Conservation (phyloP, 2,113 vertebrate genomes). For the Microcebus tavaratra region DNA sequence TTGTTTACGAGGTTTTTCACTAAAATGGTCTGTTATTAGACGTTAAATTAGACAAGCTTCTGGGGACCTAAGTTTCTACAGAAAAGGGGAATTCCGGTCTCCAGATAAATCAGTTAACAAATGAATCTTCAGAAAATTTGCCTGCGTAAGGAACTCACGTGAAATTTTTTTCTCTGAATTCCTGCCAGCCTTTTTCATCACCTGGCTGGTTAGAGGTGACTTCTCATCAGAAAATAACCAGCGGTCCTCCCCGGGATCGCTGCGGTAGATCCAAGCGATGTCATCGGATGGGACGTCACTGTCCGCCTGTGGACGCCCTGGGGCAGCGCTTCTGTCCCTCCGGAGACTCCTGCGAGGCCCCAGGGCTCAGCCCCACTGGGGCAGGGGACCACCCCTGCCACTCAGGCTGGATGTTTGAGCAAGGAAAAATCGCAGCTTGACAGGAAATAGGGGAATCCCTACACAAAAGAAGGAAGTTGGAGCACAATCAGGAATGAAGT, state of each 20-base stretch:
- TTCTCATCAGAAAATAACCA: not conserved
- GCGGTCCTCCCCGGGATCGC: fast-evolving
- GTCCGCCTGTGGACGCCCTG: not conserved
- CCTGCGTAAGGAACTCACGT: not conserved
- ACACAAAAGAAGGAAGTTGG: conserved; percentile 84
- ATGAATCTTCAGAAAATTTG: not conserved
- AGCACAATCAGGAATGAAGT: conserved; percentile 69
- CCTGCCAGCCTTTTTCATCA: not conserved
- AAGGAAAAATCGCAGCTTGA: conserved; percentile 40
- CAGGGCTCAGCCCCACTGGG: fast-evolving
- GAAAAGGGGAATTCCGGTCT: not conserved
- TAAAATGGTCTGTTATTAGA: not conserved
- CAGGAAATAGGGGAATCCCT: conserved; percentile 76
- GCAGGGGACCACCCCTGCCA: not conserved
- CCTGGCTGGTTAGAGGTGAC: not conserved
- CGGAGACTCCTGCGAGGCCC: not conserved
- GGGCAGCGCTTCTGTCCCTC: fast-evolving
- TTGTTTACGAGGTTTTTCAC: not conserved
- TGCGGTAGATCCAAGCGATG: fast-evolving
- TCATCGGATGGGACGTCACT: fast-evolving
- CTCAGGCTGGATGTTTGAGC: not conserved
- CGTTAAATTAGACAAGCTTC: not conserved
- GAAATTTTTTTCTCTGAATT: not conserved
- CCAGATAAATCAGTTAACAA: not conserved
- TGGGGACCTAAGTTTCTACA: not conserved